phyloP scores from a whole-genome alignment of 2,113 vertebrate genomes.

The Anhinga anhinga region DNA sequence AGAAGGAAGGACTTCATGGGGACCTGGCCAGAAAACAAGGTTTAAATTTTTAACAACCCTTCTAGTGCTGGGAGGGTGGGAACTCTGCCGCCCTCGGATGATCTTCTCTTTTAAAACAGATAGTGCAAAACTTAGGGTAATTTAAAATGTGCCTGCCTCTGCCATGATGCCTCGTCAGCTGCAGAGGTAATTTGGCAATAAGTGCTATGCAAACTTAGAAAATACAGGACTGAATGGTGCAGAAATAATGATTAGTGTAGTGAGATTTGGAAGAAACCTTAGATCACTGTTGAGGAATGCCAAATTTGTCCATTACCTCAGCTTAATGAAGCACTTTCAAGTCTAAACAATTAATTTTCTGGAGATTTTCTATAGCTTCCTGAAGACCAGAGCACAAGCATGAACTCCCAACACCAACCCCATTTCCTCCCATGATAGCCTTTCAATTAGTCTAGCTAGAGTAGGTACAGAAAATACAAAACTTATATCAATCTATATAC shows the following conservation, averaged over 20 bases:
- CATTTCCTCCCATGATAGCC: neutral
- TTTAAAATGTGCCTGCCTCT: neutral
- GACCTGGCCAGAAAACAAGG: neutral
- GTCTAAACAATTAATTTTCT: conserved; percentile 33
- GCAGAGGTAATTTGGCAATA: neutral
- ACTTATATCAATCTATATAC: neutral
- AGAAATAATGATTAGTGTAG: neutral
- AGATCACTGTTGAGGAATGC: neutral
- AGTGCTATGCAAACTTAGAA: neutral
- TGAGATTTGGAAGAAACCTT: neutral
- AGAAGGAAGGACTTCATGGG: neutral
- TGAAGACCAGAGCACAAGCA: neutral
- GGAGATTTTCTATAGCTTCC: neutral
- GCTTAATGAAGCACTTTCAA: conserved; percentile 2
- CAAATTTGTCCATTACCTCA: neutral
- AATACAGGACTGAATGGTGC: neutral
- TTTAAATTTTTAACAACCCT: neutral
- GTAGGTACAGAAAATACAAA: neutral
- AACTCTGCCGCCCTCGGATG: neutral
- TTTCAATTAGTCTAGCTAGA: conserved; percentile 1
- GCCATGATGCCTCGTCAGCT: neutral
- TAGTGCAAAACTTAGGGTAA: neutral
- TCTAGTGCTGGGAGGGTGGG: too few relatives aligned
- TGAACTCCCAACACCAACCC: neutral
- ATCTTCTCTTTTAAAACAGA: neutral